Conservation (phyloP, 1,140 invertebrate species). For the Drosophila kohkoa region DNA sequence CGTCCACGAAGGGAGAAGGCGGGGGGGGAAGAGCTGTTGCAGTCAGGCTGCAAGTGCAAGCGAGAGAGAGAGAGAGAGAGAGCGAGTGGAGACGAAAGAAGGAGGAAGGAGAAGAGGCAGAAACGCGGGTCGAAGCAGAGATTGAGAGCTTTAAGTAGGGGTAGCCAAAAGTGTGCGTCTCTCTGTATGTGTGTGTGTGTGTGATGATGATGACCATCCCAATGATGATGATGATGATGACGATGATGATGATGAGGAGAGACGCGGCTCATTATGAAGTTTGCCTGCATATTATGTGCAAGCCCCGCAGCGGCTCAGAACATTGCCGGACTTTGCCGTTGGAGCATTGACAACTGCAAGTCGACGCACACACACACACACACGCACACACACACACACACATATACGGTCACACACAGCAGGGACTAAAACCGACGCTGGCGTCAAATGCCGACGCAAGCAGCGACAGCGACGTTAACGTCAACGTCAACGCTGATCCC, state of each 20-base stretch:
- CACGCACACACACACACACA: constrained; percentile 18
- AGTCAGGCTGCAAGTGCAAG: constrained; percentile 43
- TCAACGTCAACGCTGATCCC: constrained; percentile 64
- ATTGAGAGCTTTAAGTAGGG: constrained; percentile 69
- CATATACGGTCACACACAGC: background rate
- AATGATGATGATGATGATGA: constrained; percentile 32
- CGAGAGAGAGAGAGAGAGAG: constrained; percentile 15
- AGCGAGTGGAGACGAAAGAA: background rate
- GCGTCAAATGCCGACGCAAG: constrained; percentile 44
- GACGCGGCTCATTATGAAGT: constrained; percentile 64
- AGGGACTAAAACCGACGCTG: constrained; percentile 28
- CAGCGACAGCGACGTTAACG: constrained; percentile 29
- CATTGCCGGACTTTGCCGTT: constrained; percentile 66
- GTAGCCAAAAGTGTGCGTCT: constrained; percentile 55
- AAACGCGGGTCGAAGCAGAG: constrained; percentile 39
- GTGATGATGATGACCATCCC: constrained; percentile 23
- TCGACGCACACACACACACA: constrained; percentile 33
- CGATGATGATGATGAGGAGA: constrained; percentile 40
- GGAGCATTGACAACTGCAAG: constrained; percentile 70
- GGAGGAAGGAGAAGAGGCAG: constrained; percentile 13
- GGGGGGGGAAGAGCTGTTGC: background rate
- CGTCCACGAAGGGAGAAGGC: constrained; percentile 8
- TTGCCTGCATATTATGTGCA: constrained; percentile 77
- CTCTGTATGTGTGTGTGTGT: constrained; percentile 11
- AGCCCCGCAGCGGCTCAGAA: constrained; percentile 75